These are phyloP conservation scores for Amorpha juglandis DNA, from an alignment of 2,888 invertebrate species.

Conservation along the genomic window DNA sequence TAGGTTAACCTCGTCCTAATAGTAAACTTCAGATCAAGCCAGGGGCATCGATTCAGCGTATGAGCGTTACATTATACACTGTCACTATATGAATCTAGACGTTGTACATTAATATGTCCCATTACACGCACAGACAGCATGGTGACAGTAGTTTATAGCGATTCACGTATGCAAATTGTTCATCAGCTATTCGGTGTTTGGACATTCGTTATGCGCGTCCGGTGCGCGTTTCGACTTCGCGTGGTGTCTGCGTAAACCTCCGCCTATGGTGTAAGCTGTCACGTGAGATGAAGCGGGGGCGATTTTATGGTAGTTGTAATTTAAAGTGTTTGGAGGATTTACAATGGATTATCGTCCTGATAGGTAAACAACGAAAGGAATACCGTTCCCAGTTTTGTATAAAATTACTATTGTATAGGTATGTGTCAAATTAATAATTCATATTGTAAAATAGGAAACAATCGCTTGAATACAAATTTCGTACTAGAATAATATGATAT, in stretches of 20 bases:
- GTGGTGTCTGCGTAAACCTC: conserved; percentile 46
- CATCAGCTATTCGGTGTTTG: conserved; percentile 84
- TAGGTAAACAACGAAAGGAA: too few species aligned
- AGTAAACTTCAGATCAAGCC: too few species aligned
- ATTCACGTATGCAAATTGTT: conserved; percentile 82
- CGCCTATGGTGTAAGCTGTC: conserved; percentile 32
- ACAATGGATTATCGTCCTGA: too few species aligned
- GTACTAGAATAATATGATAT: too few species aligned
- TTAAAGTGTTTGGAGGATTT: neutral
- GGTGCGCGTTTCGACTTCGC: conserved; percentile 55
- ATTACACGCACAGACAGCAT: conserved; percentile 26
- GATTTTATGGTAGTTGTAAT: neutral
- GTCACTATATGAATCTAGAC: neutral
- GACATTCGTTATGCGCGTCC: conserved; percentile 81
- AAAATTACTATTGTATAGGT: too few species aligned
- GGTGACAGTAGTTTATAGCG: conserved; percentile 57
- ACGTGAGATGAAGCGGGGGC: conserved; percentile 32
- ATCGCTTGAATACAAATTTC: too few species aligned
- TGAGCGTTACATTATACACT: too few species aligned
- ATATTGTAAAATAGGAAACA: too few species aligned
- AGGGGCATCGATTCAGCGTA: too few species aligned
- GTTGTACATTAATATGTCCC: neutral
- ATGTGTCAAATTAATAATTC: too few species aligned
- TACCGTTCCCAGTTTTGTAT: too few species aligned
- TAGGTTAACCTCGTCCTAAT: too few species aligned